A percentile compares a stretch with the other conserved stretches of the same genome.
Conservation (phyloP, 2,888 invertebrate species). For the Galeruca laticollis region DNA sequence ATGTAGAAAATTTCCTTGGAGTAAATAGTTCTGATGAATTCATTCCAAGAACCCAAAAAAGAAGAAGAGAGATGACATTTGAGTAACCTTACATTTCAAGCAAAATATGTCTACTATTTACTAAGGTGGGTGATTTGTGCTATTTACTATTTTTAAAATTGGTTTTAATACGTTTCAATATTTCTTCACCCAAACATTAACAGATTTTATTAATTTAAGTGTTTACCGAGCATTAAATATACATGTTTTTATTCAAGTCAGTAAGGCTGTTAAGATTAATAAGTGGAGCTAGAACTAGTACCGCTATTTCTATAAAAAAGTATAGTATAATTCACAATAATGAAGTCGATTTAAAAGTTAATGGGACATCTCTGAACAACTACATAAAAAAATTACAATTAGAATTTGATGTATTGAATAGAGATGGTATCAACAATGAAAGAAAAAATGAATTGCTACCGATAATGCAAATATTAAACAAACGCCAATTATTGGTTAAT, state of each 20-base stretch:
- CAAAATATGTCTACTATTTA: too few species aligned
- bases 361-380: constrained; percentile 57
- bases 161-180: background rate
- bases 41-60: too few species aligned
- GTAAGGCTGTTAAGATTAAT: background rate
- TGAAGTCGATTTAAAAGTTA: constrained; percentile 56
- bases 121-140: too few species aligned
- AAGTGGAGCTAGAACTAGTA: background rate
- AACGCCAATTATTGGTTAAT: constrained; percentile 71
- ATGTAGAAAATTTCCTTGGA: too few species aligned
- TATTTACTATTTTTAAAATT: background rate
- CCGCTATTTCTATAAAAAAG: background rate
- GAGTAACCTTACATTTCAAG: too few species aligned
- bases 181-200: background rate
- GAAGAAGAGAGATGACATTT: too few species aligned
- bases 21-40: too few species aligned
- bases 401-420: constrained; percentile 54
- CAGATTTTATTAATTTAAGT: background rate
- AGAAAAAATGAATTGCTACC: constrained; percentile 67
- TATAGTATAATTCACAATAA: constrained; percentile 35
- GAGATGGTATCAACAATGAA: constrained; percentile 19
- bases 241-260: constrained; percentile 17
- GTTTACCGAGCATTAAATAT: background rate
- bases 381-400: constrained; percentile 59
- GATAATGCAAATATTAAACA: constrained; percentile 71